Evolutionary conservation across 92 coral and sea anemone genomes (phyloP), one percentile per base, ranked within the genome.

Genomic region (Palythoa grandiflora): DNA sequence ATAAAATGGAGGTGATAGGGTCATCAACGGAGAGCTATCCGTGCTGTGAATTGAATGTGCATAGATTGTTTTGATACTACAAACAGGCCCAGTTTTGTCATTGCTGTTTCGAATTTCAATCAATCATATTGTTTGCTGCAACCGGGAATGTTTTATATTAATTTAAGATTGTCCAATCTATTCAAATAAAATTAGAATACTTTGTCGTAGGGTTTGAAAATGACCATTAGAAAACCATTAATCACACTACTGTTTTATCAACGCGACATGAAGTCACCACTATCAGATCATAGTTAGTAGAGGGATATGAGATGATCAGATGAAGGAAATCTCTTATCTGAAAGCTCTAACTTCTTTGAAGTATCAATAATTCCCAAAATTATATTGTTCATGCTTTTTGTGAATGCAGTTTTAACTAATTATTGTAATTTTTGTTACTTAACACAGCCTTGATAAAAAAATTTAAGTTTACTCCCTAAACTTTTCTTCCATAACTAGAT

Each of bases 111-210:
- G n/a, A 48, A 66, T 68, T 81, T 38, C 75, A 81, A 48, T 81
- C 74, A 65, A 48, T 68, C 39, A 66, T 65, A 38, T 81, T 81
- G 86, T 81, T 60, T 81, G 71, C 38, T 21, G 47, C 73, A 68
- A 63, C 85, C 85, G 11, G 61, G 38, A 80, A 65, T 81, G 86
- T 81, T 81, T 65, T 48, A 63, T 81, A 60, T 81, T 81, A 81
- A 81, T 81, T 81, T 81, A 66, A 17, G 66, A 81, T 66, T 66
- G 59, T 81, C 13, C 13, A 20, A 20, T 2, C 60, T 60, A 47
- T 48, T 48, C 74, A 80, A 35, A 80, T 80, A 63, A 53, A 81
- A 81, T 65, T 81, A 53, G 47, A 47, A 65, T 65, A 65, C 47
- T 12, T 63, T 81, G 86, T 66, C 65, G 40, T 57, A 81, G 60